These are phyloP conservation scores for Nothocercus nigrocapillus DNA, from an alignment of 2,113 vertebrate species.

Conservation along the genomic window DNA sequence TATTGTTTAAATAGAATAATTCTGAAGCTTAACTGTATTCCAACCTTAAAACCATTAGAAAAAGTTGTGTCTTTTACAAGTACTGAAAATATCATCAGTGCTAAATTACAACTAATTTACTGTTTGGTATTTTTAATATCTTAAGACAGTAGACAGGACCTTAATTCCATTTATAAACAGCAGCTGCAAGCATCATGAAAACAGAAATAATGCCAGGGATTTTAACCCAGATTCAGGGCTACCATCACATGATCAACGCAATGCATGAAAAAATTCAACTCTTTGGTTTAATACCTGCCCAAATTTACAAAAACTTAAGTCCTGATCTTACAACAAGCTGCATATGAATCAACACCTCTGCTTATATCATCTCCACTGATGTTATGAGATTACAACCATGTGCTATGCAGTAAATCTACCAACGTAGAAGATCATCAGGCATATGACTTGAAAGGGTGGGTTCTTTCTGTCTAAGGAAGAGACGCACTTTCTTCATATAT, in stretches of 20 bases:
- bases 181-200: background rate
- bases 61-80: background rate
- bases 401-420: background rate
- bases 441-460: background rate
- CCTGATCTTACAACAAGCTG: background rate
- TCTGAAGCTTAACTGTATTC: background rate
- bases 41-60: background rate
- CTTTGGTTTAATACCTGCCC: background rate
- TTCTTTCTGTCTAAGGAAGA: background rate
- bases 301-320: background rate
- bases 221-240: background rate
- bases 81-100: background rate
- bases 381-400: background rate
- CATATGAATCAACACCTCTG: background rate
- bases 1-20: background rate
- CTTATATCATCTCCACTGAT: background rate
- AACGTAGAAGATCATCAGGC: background rate
- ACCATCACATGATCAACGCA: background rate
- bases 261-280: background rate
- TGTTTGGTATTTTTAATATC: background rate
- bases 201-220: background rate
- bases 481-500: background rate
- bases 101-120: background rate
- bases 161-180: background rate
- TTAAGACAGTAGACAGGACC: background rate